Percentiles rank a stretch among this genome's conserved stretches.
These are phyloP conservation scores for Archegozetes longisetosus DNA, from an alignment of 1,140 invertebrate genomes.

Conservation along the genomic window DNA sequence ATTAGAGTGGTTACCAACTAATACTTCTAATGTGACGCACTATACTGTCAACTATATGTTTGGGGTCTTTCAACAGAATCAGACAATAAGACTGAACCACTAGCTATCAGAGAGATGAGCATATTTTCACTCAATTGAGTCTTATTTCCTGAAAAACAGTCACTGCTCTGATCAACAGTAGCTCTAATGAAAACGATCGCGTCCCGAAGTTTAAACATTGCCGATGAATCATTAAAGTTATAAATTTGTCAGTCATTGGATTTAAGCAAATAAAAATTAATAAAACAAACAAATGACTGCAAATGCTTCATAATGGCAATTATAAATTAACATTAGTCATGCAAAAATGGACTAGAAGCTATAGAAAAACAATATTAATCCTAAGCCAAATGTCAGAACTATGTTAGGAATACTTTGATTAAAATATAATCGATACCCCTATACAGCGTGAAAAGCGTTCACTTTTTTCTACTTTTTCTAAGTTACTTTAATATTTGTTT, in stretches of 20 bases:
- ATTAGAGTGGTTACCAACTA: background rate
- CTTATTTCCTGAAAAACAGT: background rate
- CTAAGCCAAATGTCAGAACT: too few species aligned
- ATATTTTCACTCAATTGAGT: background rate
- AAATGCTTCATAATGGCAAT: background rate
- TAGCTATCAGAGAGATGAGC: background rate
- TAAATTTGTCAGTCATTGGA: background rate
- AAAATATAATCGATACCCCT: too few species aligned
- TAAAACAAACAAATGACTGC: background rate
- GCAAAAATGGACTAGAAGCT: background rate
- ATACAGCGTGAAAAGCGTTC: too few species aligned
- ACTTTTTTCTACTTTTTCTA: too few species aligned
- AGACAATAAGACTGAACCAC: background rate
- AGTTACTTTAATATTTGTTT: too few species aligned
- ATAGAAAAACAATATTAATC: too few species aligned
- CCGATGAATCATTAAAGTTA: background rate
- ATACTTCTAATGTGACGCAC: background rate
- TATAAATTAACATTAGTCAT: background rate
- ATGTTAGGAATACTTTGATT: too few species aligned
- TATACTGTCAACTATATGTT: background rate
- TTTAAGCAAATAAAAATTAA: background rate
- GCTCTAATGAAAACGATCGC: background rate
- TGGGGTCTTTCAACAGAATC: background rate
- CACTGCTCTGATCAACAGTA: background rate
- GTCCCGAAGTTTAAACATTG: background rate